phyloP scores from a whole-genome alignment of 2,113 vertebrate genomes.

The Carollia perspicillata region DNA sequence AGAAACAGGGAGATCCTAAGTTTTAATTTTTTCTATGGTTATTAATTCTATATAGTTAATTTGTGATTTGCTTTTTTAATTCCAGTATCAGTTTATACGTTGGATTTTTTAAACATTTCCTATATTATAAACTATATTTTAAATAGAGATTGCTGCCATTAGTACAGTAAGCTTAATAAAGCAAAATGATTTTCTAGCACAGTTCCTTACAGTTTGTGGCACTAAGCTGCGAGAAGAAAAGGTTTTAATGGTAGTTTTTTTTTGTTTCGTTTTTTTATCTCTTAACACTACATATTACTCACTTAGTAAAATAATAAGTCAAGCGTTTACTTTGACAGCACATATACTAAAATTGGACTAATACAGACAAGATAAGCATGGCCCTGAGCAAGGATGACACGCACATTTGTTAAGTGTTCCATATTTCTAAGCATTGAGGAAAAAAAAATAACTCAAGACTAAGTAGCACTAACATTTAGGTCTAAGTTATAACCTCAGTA shows the following conservation, averaged over 20 bases:
- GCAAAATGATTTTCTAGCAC: not conserved
- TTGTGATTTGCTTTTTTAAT: constrained; percentile 10
- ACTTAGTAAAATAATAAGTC: not conserved
- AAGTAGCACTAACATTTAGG: not conserved
- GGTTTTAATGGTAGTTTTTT: not conserved
- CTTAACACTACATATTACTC: not conserved
- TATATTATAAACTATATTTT: not conserved
- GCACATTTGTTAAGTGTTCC: no score
- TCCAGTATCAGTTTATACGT: not conserved
- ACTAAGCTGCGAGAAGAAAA: not conserved
- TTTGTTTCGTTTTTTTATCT: not conserved
- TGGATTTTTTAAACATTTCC: not conserved
- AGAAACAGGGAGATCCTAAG: not conserved
- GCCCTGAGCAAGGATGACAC: no score
- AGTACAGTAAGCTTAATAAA: not conserved
- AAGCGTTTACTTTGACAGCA: not conserved
- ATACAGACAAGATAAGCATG: no score
- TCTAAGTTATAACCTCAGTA: not conserved
- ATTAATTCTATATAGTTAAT: not conserved
- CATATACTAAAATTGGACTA: no score
- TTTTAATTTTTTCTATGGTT: not conserved
- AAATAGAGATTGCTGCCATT: not conserved
- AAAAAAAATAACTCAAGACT: not conserved
- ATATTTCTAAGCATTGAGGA: no score
- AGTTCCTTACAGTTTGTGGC: not conserved